Evolutionary conservation across 2,113 vertebrate genomes (phyloP), one percentile per base, ranked within the genome.

Genomic region (Phaethon lepturus): DNA sequence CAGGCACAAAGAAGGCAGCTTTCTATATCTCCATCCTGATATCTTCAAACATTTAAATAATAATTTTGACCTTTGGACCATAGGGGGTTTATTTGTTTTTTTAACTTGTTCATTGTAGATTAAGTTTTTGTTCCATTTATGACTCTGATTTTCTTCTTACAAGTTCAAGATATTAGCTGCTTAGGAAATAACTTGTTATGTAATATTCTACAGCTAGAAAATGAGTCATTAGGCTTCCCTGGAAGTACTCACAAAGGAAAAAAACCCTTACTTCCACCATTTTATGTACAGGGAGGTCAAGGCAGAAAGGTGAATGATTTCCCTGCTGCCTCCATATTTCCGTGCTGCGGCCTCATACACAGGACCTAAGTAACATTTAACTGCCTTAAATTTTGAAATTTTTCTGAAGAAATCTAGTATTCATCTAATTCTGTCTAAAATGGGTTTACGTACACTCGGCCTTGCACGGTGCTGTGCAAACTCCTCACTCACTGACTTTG

Each of bases 401-500:
- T 69, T 76, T 79, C 28, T 69, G 38, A 44, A 62, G 25, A 86
- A 79, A 85, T 50, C 13, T 72, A 12, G 0, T 14, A 25, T 72
- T 85, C 22, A 68, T 69, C 33, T 76, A 58, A 50, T 66, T 81
- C 42, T 2, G 0, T 76, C 7, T 93, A 75, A 88, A 87, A 68
- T 12, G 73, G 13, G 2, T 75, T 92, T 73, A 50, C 24, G n/a
- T 87, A 33, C 40, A 10, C 49, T 89, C 1, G 0, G 22, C 64
- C 22, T 72, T 79, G 49, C 31, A 8, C 29, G 40, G 49, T 82
- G 62, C 42, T 90, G 62, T 87, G 42, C 66, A 91, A 84, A 76
- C 45, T 84, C 64, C 77, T 86, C 80, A 89, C 92, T 95, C 91
- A 82, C n/a, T 91, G 80, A 79, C 80, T 91, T 85, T 28, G 68